A percentile compares a stretch with the other conserved stretches of the same genome.
Conservation (phyloP, 2,113 vertebrate species). For the Lagopus muta region DNA sequence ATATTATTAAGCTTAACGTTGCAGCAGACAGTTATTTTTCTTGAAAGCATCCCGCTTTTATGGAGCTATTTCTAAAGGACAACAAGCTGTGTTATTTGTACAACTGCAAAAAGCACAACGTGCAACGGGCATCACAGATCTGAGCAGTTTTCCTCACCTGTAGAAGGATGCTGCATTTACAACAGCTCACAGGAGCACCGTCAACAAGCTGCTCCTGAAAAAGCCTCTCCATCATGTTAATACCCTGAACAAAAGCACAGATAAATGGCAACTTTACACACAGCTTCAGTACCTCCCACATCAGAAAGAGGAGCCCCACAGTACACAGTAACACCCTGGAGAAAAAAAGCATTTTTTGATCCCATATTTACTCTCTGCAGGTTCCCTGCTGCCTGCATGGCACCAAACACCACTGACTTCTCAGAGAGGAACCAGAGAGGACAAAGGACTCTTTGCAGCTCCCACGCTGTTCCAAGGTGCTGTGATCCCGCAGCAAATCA, state of each 20-base stretch:
- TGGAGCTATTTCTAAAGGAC: conserved; percentile 16
- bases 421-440: too few relatives aligned
- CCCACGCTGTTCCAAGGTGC: not conserved
- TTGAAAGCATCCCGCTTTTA: not conserved
- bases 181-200: conserved; percentile 32
- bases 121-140: not conserved
- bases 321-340: not conserved
- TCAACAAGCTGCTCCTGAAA: conserved; percentile 75
- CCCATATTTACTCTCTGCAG: too few relatives aligned
- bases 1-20: not conserved
- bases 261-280: not conserved
- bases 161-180: conserved; percentile 25
- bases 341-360: not conserved
- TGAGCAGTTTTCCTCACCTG: not conserved
- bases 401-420: too few relatives aligned
- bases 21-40: not conserved
- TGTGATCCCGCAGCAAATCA: not conserved
- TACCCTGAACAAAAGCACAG: conserved; percentile 68
- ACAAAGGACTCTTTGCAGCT: not conserved
- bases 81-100: not conserved
- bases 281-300: not conserved
- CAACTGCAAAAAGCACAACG: not conserved
- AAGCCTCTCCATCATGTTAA: conserved; percentile 78
- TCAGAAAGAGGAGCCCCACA: not conserved
- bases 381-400: too few relatives aligned